Conservation (phyloP, 2,797 vertebrate species). For the Sebastes melanostomus region DNA sequence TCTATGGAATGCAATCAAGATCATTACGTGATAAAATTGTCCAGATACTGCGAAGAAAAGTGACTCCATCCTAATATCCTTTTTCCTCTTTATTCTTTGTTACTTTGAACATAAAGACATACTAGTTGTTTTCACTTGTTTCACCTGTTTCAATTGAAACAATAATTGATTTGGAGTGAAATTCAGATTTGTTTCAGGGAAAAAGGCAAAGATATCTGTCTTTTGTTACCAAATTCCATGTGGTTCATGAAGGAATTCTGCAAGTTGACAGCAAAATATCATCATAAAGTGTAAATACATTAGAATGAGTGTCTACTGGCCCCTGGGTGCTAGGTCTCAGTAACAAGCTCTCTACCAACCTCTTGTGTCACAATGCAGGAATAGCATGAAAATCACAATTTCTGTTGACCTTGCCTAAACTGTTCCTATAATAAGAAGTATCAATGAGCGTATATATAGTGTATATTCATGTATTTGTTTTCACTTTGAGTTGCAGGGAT, state of each 20-base stretch:
- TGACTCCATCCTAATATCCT: constrained; percentile 10
- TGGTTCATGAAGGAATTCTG: not conserved
- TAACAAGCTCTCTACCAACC: not conserved
- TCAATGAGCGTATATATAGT: not conserved
- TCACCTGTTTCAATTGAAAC: not conserved
- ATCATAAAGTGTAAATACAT: not conserved
- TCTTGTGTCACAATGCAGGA: constrained; percentile 2
- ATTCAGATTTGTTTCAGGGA: not conserved
- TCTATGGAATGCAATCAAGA: constrained; percentile 71
- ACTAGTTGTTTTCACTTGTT: not conserved
- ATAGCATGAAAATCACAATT: not conserved
- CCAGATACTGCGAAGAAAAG: constrained; percentile 53
- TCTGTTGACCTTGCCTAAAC: not conserved
- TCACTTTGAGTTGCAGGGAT: not conserved
- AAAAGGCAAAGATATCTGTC: not conserved
- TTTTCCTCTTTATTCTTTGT: not conserved
- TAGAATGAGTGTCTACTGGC: not conserved
- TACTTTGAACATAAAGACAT: not conserved
- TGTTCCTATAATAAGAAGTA: not conserved
- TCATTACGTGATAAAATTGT: constrained; percentile 63
- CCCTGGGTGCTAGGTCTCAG: not conserved
- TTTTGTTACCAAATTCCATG: not conserved
- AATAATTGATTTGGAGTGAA: not conserved
- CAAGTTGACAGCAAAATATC: not conserved
- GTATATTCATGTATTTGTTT: not conserved